phyloP scores from a whole-genome alignment of 2,888 invertebrate species.

The Oxystoma pomonae region DNA sequence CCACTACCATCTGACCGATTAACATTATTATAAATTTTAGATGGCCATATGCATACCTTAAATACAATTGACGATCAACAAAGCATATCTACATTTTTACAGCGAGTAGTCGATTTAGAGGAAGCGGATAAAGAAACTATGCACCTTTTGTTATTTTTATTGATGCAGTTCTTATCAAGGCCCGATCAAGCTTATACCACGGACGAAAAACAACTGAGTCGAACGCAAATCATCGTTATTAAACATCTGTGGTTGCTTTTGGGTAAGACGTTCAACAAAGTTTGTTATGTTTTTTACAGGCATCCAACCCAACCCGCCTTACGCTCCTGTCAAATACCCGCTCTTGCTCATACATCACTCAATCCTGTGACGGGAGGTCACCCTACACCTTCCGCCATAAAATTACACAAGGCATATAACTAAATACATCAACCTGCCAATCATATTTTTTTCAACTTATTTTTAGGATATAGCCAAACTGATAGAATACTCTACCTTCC shows the following conservation, averaged over 20 bases:
- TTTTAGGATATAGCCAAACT: conserved; percentile 90
- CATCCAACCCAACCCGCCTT: too few relatives aligned
- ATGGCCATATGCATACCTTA: conserved; percentile 80
- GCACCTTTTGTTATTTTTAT: conserved; percentile 87
- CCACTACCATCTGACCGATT: too few relatives aligned
- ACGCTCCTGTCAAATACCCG: too few relatives aligned
- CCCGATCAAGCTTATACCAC: conserved; percentile 78
- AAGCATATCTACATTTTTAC: conserved; percentile 72
- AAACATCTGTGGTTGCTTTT: conserved; percentile 88
- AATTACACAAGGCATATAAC: neutral
- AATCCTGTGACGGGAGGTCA: too few relatives aligned
- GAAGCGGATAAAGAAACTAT: conserved; percentile 95
- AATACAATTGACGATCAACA: conserved; percentile 77
- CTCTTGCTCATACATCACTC: too few relatives aligned
- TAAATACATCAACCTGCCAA: neutral
- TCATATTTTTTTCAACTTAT: neutral
- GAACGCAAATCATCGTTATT: conserved; percentile 81
- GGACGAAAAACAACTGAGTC: conserved; percentile 77
- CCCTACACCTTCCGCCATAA: too few relatives aligned
- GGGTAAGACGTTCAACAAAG: too few relatives aligned
- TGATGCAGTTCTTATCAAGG: conserved; percentile 93
- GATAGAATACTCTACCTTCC: conserved; percentile 91
- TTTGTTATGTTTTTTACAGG: too few relatives aligned
- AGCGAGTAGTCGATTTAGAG: conserved; percentile 87
- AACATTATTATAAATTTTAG: conserved; percentile 55